Conservation (phyloP, 2,888 invertebrate species). For the Hirtodrosophila trivittata region DNA sequence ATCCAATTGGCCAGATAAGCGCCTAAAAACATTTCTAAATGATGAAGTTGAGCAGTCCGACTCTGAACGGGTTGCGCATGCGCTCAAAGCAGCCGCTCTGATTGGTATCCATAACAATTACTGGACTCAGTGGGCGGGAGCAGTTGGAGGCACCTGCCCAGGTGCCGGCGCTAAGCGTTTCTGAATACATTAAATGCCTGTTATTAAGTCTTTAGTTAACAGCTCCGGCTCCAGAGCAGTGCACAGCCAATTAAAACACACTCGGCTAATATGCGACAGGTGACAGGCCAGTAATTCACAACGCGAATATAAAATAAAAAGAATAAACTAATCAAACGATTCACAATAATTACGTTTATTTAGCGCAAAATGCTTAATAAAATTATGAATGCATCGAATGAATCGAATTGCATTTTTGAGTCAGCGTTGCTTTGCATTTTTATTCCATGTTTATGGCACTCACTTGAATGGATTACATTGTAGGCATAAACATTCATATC, state of each 20-base stretch:
- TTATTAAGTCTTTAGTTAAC: conserved; percentile 54
- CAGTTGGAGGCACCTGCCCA: conserved; percentile 60
- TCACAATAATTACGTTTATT: conserved; percentile 1
- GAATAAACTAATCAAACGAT: too few species aligned
- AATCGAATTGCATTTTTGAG: not conserved
- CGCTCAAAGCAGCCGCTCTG: conserved; percentile 45
- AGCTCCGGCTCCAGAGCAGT: conserved; percentile 7
- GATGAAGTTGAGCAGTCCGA: not conserved
- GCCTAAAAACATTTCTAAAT: conserved; percentile 26
- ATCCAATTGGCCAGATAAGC: conserved; percentile 54
- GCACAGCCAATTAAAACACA: conserved; percentile 60
- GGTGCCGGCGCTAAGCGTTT: conserved; percentile 66
- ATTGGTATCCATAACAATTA: conserved; percentile 37
- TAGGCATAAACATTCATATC: conserved; percentile 15
- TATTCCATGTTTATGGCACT: conserved; percentile 21
- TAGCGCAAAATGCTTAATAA: not conserved
- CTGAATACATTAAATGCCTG: conserved; percentile 54
- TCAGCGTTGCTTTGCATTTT: conserved; percentile 17
- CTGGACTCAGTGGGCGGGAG: conserved; percentile 28
- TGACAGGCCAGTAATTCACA: conserved; percentile 28
- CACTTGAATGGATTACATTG: conserved; percentile 10
- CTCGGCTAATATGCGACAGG: conserved; percentile 30
- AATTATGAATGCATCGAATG: not conserved
- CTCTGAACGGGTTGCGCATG: conserved; percentile 52
- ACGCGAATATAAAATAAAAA: conserved; percentile 7